Evolutionary conservation across 1,140 invertebrate species (phyloP), one percentile per base, ranked within the genome.

Genomic region (Anthonomus grandis): DNA sequence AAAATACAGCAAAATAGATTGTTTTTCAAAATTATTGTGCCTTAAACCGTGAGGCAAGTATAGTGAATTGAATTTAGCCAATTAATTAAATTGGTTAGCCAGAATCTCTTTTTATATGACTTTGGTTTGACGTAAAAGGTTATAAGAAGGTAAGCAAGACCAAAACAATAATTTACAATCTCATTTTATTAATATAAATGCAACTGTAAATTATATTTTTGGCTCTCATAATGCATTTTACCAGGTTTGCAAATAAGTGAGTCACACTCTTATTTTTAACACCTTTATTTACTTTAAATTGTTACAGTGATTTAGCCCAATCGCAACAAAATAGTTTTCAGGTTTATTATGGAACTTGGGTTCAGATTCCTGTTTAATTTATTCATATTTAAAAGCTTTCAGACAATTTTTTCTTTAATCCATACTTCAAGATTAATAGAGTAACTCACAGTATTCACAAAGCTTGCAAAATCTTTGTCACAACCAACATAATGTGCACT

Each of bases 91-190:
- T n/a, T n/a, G n/a, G n/a, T n/a, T n/a, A n/a, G n/a, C n/a, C n/a
- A n/a, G n/a, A n/a, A n/a, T n/a, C n/a, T n/a, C n/a, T n/a, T n/a
- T n/a, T n/a, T n/a, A 54, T 27, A 39, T 56, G 53, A 56, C 53
- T 48, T 56, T 56, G 53, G 31, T 48, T 41, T 56, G 53, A 56
- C 53, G 36, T 56, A 56, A 39, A 56, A 56, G 53, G 53, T 56
- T 56, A 48, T 54, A 36, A 12, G 31, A 39, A 56, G 45, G 53
- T 56, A 56, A 41, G 53, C 22, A 48, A 13, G 25, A 25, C 34
- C 10, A 47, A 44, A 53, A 55, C 46, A 45, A 46, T 21, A 37
- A 46, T 52, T n/a, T n/a, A n/a, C n/a, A n/a, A n/a, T n/a, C n/a
- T n/a, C n/a, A 55, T 46, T 55, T 45, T 55, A 46, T 46, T 45